phyloP scores from a whole-genome alignment of 2,888 invertebrate species.

The Crioceris asparagi region DNA sequence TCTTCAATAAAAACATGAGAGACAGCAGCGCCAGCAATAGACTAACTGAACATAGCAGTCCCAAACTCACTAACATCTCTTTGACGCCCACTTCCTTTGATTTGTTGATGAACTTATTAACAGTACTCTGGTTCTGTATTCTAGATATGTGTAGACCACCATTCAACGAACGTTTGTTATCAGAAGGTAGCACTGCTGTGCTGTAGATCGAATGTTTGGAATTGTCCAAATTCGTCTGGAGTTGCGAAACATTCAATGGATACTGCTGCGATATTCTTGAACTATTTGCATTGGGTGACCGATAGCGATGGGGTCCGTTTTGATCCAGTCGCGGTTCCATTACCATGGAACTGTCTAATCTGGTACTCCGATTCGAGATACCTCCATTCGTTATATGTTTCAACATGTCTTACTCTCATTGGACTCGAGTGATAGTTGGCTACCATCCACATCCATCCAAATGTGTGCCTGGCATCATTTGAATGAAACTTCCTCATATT shows the following conservation, averaged over 20 bases:
- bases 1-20: constrained; percentile 73
- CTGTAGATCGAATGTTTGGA: constrained; percentile 55
- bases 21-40: constrained; percentile 73
- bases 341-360: constrained; percentile 34
- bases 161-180: constrained; percentile 35
- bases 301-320: constrained; percentile 22
- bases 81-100: constrained; percentile 51
- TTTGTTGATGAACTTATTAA: constrained; percentile 35
- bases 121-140: constrained; percentile 35
- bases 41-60: constrained; percentile 75
- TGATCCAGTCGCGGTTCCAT: constrained; percentile 30
- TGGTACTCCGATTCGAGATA: constrained; percentile 41
- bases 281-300: constrained; percentile 30
- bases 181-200: constrained; percentile 33
- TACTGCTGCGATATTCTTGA: constrained; percentile 42
- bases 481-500: constrained; percentile 30
- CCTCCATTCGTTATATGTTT: constrained; percentile 54
- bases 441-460: constrained; percentile 18
- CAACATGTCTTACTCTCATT: too few species aligned
- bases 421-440: too few species aligned
- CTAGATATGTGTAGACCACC: constrained; percentile 52
- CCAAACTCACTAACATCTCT: constrained; percentile 77
- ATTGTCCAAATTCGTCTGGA: constrained; percentile 47
- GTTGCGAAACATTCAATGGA: constrained; percentile 60
- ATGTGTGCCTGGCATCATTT: constrained; percentile 22